Evolutionary conservation across 2,797 vertebrate genomes (phyloP).

Genomic region (Arctocebus calabarensis): DNA sequence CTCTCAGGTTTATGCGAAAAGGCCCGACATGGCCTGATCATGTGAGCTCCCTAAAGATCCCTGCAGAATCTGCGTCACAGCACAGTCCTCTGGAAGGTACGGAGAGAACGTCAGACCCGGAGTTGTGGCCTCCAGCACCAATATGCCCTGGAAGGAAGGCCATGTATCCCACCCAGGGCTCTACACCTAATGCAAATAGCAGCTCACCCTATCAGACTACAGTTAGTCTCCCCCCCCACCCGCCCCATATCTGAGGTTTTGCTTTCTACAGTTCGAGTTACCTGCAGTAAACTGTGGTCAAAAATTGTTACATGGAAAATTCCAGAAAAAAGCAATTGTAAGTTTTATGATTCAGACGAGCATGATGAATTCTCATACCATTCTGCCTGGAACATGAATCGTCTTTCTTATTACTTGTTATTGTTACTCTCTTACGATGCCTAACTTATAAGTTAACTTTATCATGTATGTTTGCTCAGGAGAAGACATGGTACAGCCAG

Average conservation of each 20-base stretch:
- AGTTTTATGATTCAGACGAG: not conserved
- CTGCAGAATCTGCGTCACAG: not conserved
- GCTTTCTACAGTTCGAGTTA: not conserved
- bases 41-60: not conserved
- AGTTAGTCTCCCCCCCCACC: not conserved
- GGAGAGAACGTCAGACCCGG: no score
- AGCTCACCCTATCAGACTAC: not conserved
- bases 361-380: not conserved
- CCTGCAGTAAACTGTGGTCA: not conserved
- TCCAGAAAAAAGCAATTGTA: not conserved
- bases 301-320: not conserved
- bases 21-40: not conserved
- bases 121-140: not conserved
- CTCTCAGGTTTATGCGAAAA: not conserved
- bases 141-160: not conserved
- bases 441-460: not conserved
- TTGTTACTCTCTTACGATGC: not conserved
- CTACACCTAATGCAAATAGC: fast-evolving
- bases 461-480: not conserved
- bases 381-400: not conserved
- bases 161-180: fast-evolving
- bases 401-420: not conserved
- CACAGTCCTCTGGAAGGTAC: not conserved
- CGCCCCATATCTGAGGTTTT: not conserved
- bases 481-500: not conserved